phyloP scores from a whole-genome alignment of 2,797 vertebrate species.

The Sebastes steindachneri region DNA sequence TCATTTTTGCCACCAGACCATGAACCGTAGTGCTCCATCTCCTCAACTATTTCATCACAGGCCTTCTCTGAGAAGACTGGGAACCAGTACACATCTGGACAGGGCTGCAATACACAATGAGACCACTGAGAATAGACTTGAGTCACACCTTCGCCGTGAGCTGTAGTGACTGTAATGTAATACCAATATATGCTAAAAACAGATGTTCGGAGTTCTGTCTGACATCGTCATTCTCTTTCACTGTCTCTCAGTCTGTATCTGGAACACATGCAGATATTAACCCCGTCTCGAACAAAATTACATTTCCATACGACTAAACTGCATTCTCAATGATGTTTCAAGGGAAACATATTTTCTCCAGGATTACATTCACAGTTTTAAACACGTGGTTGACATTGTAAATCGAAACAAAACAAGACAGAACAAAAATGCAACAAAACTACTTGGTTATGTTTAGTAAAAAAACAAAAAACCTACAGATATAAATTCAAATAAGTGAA shows the following conservation, averaged over 20 bases:
- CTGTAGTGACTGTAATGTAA: constrained; percentile 25
- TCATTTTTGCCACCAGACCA: constrained; percentile 95
- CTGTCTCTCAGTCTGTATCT: neutral
- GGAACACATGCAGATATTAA: neutral
- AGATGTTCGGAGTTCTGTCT: constrained; percentile 45
- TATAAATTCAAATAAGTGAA: too few relatives aligned
- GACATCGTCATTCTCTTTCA: constrained; percentile 30
- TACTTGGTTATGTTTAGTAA: too few relatives aligned
- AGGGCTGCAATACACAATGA: constrained; percentile 85
- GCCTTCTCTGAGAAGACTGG: constrained; percentile 92
- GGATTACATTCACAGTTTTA: too few relatives aligned
- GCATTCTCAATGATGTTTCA: too few relatives aligned
- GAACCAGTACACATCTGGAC: constrained; percentile 99
- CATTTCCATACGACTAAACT: too few relatives aligned
- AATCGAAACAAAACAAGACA: too few relatives aligned
- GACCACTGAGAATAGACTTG: constrained; percentile 28
- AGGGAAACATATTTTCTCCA: too few relatives aligned
- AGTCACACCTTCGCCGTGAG: constrained; percentile 30
- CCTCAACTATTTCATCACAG: constrained; percentile 95
- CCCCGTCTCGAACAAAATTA: too few relatives aligned
- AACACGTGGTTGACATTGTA: too few relatives aligned
- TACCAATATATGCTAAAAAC: constrained; percentile 40
- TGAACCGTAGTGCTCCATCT: constrained; percentile 94
- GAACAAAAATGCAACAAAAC: too few relatives aligned
- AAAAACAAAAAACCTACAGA: too few relatives aligned